These are phyloP conservation scores for Macroramphosus scolopax DNA, from an alignment of 2,797 vertebrate species.

Conservation along the genomic window DNA sequence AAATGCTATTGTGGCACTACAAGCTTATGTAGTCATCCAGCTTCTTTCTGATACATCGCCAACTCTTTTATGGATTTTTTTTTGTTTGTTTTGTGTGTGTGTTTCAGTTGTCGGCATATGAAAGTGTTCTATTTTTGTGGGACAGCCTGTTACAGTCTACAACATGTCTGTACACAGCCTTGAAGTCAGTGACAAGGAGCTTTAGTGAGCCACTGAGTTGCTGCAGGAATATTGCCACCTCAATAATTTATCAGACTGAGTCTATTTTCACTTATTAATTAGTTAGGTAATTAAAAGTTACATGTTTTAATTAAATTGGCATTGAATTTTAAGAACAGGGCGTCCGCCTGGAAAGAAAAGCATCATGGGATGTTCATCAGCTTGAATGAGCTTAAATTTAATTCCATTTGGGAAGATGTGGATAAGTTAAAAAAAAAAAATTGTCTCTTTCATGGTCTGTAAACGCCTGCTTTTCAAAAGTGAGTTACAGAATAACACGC, in stretches of 20 bases:
- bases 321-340: constrained; percentile 67
- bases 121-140: constrained; percentile 66
- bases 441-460: constrained; percentile 63
- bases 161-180: constrained; percentile 38
- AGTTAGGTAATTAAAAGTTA: constrained; percentile 79
- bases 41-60: constrained; percentile 28
- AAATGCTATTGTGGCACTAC: constrained; percentile 47
- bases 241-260: constrained; percentile 70
- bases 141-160: constrained; percentile 46
- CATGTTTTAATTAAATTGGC: constrained; percentile 76
- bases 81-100: constrained; percentile 23
- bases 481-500: constrained; percentile 36
- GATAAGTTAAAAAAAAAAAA: constrained; percentile 51
- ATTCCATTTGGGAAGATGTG: constrained; percentile 61
- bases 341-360: constrained; percentile 63
- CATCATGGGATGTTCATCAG: constrained; percentile 64
- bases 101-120: constrained; percentile 48
- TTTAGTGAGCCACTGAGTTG: constrained; percentile 38
- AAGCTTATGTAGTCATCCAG: constrained; percentile 37
- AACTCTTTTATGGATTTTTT: constrained; percentile 37
- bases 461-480: constrained; percentile 44
- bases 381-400: constrained; percentile 64
- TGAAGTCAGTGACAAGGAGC: constrained; percentile 56
- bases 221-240: constrained; percentile 59
- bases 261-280: constrained; percentile 75